Percentiles rank a stretch among this genome's conserved stretches.
Evolutionary conservation across 2,113 vertebrate genomes (phyloP).

Genomic region (Empidonax alnorum): DNA sequence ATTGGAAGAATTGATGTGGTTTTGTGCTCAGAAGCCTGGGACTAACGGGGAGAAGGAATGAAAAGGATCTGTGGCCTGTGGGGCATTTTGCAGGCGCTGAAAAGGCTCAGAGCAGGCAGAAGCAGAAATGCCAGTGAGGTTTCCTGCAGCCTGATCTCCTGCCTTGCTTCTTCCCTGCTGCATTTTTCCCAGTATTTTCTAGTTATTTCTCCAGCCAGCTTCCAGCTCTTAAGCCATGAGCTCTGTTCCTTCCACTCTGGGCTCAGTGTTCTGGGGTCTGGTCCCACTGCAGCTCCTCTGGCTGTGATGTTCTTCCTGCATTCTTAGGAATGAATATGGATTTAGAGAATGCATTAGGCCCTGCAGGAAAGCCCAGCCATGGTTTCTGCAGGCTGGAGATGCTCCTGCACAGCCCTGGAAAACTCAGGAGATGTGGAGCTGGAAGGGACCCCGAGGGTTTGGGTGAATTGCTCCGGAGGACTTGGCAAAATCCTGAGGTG

Average conservation of each 20-base stretch:
- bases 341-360: neutral
- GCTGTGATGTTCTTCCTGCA: neutral
- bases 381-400: neutral
- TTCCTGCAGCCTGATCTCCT: neutral
- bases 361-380: neutral
- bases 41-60: neutral
- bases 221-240: neutral
- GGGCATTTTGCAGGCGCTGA: neutral
- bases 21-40: neutral
- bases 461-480: neutral
- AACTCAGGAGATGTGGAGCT: neutral
- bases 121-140: neutral
- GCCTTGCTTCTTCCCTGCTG: neutral
- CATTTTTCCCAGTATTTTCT: neutral
- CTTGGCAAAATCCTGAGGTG: too few relatives aligned
- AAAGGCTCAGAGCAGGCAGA: neutral
- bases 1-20: rapidly evolving
- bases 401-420: neutral
- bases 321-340: neutral
- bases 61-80: neutral
- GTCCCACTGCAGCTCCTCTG: neutral
- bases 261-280: neutral
- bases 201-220: neutral
- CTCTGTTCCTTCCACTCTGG: neutral
- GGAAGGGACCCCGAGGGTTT: neutral